A percentile compares a stretch with the other conserved stretches of the same genome.
Conservation (phyloP, 1,140 invertebrate genomes). For the Zaprionus capensis region DNA sequence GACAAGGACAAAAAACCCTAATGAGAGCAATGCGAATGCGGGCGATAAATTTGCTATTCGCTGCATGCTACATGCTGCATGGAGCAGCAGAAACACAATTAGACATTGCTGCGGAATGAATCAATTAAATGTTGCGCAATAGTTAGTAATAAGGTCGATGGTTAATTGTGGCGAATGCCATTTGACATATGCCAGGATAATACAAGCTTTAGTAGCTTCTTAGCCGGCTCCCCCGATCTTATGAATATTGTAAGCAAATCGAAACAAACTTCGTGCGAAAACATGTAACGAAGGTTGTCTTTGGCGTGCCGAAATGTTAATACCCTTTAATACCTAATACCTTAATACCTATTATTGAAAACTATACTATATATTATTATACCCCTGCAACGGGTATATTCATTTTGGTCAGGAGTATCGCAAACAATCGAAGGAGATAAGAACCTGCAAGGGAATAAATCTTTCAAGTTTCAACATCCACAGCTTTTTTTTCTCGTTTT, state of each 20-base stretch:
- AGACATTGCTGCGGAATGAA: background rate
- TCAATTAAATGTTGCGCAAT: background rate
- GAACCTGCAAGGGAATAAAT: too few species aligned
- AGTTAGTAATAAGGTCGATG: background rate
- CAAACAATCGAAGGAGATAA: too few species aligned
- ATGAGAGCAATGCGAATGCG: background rate
- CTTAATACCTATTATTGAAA: too few species aligned
- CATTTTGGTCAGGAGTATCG: too few species aligned
- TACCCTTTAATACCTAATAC: too few species aligned
- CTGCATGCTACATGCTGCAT: background rate
- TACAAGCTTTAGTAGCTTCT: background rate
- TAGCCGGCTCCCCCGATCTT: background rate
- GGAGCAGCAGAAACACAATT: conserved; percentile 1
- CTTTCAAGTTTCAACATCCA: too few species aligned
- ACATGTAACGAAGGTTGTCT: background rate
- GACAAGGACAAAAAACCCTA: background rate
- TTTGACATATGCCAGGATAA: background rate
- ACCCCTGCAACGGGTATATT: too few species aligned
- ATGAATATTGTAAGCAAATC: background rate
- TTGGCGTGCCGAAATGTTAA: background rate
- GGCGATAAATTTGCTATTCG: background rate
- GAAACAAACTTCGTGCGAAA: background rate
- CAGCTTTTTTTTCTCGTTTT: too few species aligned
- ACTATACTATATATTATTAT: too few species aligned
- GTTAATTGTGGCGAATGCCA: background rate